Base-by-base conservation (phyloP, 2,113 vertebrate species). In the Thymallus thymallus region DNA sequence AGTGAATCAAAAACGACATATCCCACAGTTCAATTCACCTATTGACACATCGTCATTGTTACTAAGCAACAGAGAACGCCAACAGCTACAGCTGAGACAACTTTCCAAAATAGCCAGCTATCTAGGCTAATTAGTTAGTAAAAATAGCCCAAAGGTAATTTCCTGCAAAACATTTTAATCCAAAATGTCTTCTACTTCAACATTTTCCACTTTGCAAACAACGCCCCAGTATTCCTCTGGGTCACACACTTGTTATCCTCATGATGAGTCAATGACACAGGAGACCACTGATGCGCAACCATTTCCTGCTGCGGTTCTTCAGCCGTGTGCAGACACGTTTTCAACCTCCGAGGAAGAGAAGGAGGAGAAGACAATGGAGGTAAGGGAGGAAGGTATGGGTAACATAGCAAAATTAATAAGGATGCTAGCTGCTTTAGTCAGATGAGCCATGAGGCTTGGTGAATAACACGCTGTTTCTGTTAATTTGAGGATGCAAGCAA, bases 311-410 rank as follows among this genome's bases (percentile, higher is more conserved):
- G 22, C 13, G 0, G 9, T 18, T 14, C 10, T 23, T 14, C 48
- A 68, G 71, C 30, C 29, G 16, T 6, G 12, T 6, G 30, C 71
- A 48, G 60, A 78, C 46, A 64, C 14, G 12, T 68, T 66, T 24
- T 14, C 73, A 22, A 30, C 51, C 58, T 63, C 71, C 58, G 12
- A 4, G 0, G 74, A 78, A 58, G 24, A 81, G 4, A 20, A 56
- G 14, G 23, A 10, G 26, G 67, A 30, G 74, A 64, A 29, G 71
- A 70, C 75, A 10, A 86, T 85, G 81, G 80, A 88, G 89, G 90
- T 91, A 87, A 29, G 26, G 3, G 26, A 24, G 61, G 14, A n/a
- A 5, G 14, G 4, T 51, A 18, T 4, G 48, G 3, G 4, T 18
- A 51, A 16, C 48, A 45, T 26, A 41, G 35, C 18, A 20, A 55